Conservation (phyloP, 2,888 invertebrate species). For the Suillia variegata region DNA sequence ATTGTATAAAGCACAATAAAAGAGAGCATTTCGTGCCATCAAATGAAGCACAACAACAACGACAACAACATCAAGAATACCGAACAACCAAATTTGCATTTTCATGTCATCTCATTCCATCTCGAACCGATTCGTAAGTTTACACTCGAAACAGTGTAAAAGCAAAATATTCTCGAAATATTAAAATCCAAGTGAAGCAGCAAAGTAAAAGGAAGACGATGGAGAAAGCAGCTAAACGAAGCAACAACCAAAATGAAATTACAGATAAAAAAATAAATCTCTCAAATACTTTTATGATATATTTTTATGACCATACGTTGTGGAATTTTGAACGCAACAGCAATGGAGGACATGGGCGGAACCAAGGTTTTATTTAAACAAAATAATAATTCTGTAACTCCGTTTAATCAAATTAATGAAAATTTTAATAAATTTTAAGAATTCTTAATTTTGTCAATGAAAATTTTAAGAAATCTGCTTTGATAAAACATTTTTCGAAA, state of each 20-base stretch:
- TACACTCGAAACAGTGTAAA: background rate
- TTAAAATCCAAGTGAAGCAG: background rate
- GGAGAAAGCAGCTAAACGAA: background rate
- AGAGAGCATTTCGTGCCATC: background rate
- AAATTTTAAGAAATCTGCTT: too few species aligned
- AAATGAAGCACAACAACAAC: too few species aligned
- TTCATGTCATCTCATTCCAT: conserved; percentile 4
- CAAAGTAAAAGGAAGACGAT: background rate
- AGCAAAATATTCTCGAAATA: too few species aligned
- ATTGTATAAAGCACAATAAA: background rate
- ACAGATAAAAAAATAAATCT: background rate
- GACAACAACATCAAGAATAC: background rate
- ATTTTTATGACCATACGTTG: conserved; percentile 5
- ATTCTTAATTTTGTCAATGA: too few species aligned
- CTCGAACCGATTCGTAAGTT: background rate
- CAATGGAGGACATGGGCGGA: too few species aligned
- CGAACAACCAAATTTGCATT: conserved; percentile 11
- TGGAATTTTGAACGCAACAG: background rate
- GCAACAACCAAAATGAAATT: background rate
- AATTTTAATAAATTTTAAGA: too few species aligned
- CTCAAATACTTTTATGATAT: conserved; percentile 12
- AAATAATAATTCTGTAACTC: too few species aligned
- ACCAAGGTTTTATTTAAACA: too few species aligned
- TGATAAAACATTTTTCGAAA: too few species aligned
- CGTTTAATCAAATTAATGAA: too few species aligned